Base-by-base conservation (phyloP, 2,797 vertebrate species). In the Galago senegalensis region DNA sequence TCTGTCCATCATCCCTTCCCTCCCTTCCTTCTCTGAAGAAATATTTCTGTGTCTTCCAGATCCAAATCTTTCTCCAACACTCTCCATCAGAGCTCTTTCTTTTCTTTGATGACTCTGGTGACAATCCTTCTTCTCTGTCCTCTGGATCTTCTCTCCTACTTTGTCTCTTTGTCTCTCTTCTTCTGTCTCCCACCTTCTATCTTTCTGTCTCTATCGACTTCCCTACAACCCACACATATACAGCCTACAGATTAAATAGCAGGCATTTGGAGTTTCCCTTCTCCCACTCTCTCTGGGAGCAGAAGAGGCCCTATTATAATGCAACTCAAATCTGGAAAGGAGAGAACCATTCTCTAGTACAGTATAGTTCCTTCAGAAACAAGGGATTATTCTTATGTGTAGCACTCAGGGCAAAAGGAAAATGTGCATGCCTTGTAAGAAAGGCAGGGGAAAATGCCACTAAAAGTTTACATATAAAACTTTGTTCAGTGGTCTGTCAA, bases 161-260 rank as follows among this genome's bases (percentile, higher is more conserved):
- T 40, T 37, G 46, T 67, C 40, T 40, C 11, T 40, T n/a, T 14
- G 11, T 87, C 37, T 65, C 17, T 86, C 2, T 49, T 17, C n/a
- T 10, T n/a, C 75, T 29, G 20, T 58, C 61, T 72, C 23, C 67
- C 21, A 12, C 20, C 4, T 76, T 90, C 70, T 34, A 6, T 46
- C 43, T 79, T 46, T 86, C 79, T 88, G 18, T 60, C 6, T 56
- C 6, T 63, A 80, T 43, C 43, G 40, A 8, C 69, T 21, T 31
- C 21, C 27, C 16, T 6, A 23, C 10, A 14, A 16, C 21, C 65
- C 37, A 46, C 53, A 75, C 16, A 79, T 43, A 70, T 5, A 31
- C 9, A 87, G 27, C 9, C 8, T 88, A 82, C 23, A 31, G 31
- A 84, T 77, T 92, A 95, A 87, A 90, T 29, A 76, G 17, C 69